phyloP scores from a whole-genome alignment of 2,888 invertebrate genomes.

The Fabriciana adippe region DNA sequence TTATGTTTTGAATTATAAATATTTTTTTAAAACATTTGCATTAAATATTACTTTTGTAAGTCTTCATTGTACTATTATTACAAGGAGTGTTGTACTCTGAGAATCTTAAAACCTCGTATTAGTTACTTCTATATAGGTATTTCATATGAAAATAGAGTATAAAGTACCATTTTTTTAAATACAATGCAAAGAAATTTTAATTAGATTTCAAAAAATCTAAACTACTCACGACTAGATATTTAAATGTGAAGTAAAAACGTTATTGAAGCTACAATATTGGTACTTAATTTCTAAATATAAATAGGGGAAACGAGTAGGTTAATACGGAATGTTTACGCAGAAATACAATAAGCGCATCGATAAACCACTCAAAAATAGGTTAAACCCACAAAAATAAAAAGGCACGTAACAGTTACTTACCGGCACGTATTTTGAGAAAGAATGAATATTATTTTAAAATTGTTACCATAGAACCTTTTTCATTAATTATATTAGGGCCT shows the following conservation, averaged over 20 bases:
- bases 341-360: conserved; percentile 19
- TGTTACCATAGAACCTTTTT: neutral
- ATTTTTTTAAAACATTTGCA: neutral
- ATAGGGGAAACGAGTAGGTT: conserved; percentile 19
- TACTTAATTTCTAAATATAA: conserved; percentile 26
- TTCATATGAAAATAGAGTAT: conserved; percentile 17
- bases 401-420: conserved; percentile 23
- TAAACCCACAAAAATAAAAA: conserved; percentile 21
- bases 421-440: neutral
- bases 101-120: conserved; percentile 2
- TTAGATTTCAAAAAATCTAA: conserved; percentile 41
- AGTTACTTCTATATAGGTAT: conserved; percentile 1
- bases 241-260: conserved; percentile 42
- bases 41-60: conserved; percentile 12
- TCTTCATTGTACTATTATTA: conserved; percentile 7
- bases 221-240: conserved; percentile 51
- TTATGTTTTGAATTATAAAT: too few relatives aligned
- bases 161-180: conserved; percentile 1
- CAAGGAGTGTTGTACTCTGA: conserved; percentile 16
- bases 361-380: conserved; percentile 23
- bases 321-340: conserved; percentile 34
- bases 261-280: conserved; percentile 25
- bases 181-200: neutral
- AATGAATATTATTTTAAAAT: neutral
- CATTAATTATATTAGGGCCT: conserved; percentile 3